phyloP scores from a whole-genome alignment of 2,797 vertebrate genomes.

The Limosa lapponica region DNA sequence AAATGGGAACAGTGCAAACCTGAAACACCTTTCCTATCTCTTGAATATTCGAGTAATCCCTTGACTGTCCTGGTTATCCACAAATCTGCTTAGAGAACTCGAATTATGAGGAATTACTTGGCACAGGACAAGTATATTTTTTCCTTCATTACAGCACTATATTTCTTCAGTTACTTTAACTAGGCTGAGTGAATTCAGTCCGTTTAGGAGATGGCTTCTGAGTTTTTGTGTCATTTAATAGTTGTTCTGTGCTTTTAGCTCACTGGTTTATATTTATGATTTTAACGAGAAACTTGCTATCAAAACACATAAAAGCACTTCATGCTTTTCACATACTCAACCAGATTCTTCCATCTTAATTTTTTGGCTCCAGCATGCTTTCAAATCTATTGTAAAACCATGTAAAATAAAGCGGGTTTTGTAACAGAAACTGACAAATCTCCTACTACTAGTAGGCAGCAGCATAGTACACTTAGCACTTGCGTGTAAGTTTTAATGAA shows the following conservation, averaged over 20 bases:
- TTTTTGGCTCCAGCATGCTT: background rate
- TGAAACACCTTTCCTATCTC: background rate
- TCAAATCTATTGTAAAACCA: constrained; percentile 18
- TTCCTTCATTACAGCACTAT: background rate
- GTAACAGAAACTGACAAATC: constrained; percentile 26
- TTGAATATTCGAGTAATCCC: background rate
- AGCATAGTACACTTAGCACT: constrained; percentile 4
- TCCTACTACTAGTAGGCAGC: constrained; percentile 35
- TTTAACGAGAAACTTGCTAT: constrained; percentile 13
- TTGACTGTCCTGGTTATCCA: background rate
- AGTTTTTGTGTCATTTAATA: background rate
- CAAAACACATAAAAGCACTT: constrained; percentile 6
- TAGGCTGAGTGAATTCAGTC: background rate
- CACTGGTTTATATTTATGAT: background rate
- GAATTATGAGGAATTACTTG: background rate
- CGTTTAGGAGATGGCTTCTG: background rate
- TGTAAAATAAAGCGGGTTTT: background rate
- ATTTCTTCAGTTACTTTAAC: background rate
- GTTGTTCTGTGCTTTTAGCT: background rate
- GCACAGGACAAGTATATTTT: background rate
- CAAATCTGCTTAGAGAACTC: background rate
- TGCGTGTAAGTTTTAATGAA: constrained; percentile 54
- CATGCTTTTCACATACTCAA: background rate
- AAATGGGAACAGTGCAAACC: background rate
- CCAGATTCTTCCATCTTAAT: background rate